Conservation (phyloP, 2,113 vertebrate genomes). For the Eretmochelys imbricata region DNA sequence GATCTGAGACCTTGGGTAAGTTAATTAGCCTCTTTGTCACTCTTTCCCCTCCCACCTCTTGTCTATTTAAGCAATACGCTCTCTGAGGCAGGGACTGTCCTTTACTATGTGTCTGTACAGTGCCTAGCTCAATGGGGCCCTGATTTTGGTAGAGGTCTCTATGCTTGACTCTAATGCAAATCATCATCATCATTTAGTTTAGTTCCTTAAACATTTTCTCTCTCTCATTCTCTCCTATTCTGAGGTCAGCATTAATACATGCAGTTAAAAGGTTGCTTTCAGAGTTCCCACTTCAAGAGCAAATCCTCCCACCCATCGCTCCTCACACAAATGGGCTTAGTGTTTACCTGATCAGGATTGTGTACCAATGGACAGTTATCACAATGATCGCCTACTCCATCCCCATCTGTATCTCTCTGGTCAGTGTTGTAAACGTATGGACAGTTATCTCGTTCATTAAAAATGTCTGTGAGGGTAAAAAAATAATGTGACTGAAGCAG, state of each 20-base stretch:
- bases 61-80: neutral
- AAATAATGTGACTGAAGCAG: neutral
- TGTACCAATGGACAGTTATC: slow-evolving; percentile 96
- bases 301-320: neutral
- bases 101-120: neutral
- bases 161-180: neutral
- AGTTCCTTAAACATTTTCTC: neutral
- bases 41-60: neutral
- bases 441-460: slow-evolving; percentile 96
- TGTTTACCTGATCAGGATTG: slow-evolving; percentile 93
- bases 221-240: neutral
- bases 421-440: slow-evolving; percentile 96
- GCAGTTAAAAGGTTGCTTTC: neutral
- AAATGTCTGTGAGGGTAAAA: slow-evolving; percentile 82
- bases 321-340: neutral
- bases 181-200: neutral
- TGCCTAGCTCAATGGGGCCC: neutral
- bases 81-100: neutral
- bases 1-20: neutral
- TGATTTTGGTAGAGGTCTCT: neutral
- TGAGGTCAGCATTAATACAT: neutral
- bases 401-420: slow-evolving; percentile 94
- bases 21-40: neutral
- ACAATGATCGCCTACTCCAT: slow-evolving; percentile 96
- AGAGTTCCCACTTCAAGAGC: too few species aligned